Conservation (phyloP, 2,797 vertebrate species). For the Lerista edwardsae region DNA sequence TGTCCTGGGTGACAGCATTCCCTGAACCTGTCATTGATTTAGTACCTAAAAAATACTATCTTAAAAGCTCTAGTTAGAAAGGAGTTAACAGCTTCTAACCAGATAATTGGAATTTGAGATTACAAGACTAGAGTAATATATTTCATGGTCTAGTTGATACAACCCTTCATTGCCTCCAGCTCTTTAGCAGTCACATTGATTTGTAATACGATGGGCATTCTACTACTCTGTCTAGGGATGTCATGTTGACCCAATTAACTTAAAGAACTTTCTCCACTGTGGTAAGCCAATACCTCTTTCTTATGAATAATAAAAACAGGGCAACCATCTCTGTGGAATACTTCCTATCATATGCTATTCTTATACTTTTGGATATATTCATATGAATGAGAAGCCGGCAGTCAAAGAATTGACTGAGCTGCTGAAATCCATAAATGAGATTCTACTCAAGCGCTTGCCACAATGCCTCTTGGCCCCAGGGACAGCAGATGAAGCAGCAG, state of each 20-base stretch:
- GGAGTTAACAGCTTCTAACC: constrained; percentile 2
- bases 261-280: not conserved
- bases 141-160: constrained; percentile 26
- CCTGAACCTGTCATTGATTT: not conserved
- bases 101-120: not conserved
- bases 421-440: not conserved
- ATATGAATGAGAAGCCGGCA: not conserved
- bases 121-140: not conserved
- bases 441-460: not conserved
- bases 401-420: not conserved
- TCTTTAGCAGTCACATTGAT: constrained; percentile 17
- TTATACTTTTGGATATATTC: not conserved
- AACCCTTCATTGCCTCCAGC: not conserved
- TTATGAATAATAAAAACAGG: not conserved
- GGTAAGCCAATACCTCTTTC: not conserved
- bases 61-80: constrained; percentile 8
- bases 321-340: not conserved
- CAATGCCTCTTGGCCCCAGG: not conserved
- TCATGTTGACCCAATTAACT: not conserved
- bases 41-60: constrained; percentile 1
- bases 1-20: not conserved
- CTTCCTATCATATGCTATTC: not conserved
- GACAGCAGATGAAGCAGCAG: too few relatives aligned
- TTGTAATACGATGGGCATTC: not conserved
- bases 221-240: not conserved